Percentiles rank a stretch among this genome's conserved stretches.
phyloP scores from a whole-genome alignment of 2,113 vertebrate species.

The Polypterus senegalus region DNA sequence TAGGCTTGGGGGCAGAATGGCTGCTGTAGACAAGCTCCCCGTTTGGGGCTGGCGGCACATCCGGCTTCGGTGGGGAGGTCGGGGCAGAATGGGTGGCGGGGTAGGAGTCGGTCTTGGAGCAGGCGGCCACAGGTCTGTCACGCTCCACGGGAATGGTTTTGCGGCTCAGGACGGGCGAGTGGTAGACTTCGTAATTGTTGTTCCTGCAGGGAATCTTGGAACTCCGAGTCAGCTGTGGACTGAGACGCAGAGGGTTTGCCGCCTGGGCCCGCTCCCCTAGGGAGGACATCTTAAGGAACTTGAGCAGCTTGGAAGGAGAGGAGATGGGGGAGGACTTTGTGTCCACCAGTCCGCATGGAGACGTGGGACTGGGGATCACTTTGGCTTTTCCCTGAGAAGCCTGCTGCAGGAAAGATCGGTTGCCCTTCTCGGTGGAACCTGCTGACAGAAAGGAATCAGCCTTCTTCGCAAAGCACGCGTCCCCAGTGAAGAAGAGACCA shows the following conservation, averaged over 20 bases:
- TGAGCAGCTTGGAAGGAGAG: constrained; percentile 71
- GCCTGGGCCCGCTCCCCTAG: constrained; percentile 51
- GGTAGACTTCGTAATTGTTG: constrained; percentile 73
- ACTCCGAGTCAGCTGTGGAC: constrained; percentile 74
- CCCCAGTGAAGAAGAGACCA: constrained; percentile 23
- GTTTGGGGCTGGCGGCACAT: constrained; percentile 31
- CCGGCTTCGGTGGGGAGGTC: constrained; percentile 47
- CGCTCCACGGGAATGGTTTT: constrained; percentile 52
- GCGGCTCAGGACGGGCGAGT: constrained; percentile 57
- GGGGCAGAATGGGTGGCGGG: constrained; percentile 51
- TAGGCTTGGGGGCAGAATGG: constrained; percentile 33
- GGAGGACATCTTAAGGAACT: constrained; percentile 72
- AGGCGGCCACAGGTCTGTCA: constrained; percentile 38
- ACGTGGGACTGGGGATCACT: constrained; percentile 47
- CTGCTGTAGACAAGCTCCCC: constrained; percentile 42
- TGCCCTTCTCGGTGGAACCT: constrained; percentile 31
- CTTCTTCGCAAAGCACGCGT: constrained; percentile 10
- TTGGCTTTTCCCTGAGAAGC: constrained; percentile 43
- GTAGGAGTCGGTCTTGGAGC: constrained; percentile 47
- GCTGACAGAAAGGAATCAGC: constrained; percentile 20
- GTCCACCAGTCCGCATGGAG: constrained; percentile 47
- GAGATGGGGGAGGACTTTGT: constrained; percentile 54
- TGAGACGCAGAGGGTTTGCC: constrained; percentile 57
- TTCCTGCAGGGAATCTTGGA: constrained; percentile 82
- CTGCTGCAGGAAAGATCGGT: constrained; percentile 18